These are phyloP conservation scores for Drosophila ironensis DNA, from an alignment of 1,140 invertebrate genomes.

Conservation along the genomic window DNA sequence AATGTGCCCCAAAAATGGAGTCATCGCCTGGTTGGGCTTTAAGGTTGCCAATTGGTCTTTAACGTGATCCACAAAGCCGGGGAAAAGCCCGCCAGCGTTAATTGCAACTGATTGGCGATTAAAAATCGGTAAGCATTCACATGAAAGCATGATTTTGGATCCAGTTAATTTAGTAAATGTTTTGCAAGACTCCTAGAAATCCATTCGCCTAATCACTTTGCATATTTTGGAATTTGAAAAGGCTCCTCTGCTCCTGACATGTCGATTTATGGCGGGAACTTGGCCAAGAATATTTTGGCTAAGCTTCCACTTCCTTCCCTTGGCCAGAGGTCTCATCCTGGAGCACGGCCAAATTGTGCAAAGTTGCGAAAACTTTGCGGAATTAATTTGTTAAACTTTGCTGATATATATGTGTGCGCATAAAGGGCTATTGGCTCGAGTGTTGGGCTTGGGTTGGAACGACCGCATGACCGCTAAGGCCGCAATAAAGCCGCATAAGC, in stretches of 20 bases:
- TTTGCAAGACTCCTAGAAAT: neutral
- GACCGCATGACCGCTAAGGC: constrained; percentile 58
- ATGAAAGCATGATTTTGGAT: too few relatives aligned
- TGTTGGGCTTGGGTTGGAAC: neutral
- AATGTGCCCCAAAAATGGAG: constrained; percentile 3
- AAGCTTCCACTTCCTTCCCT: constrained; percentile 1
- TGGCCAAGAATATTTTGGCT: constrained; percentile 44
- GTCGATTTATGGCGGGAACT: constrained; percentile 46
- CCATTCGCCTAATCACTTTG: neutral
- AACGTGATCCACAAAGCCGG: neutral
- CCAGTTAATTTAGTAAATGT: neutral
- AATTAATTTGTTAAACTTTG: constrained; percentile 75
- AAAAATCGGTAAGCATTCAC: neutral
- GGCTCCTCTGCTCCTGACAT: constrained; percentile 9
- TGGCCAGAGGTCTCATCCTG: constrained; percentile 12
- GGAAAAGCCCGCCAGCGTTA: too few relatives aligned
- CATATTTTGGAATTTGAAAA: constrained; percentile 5
- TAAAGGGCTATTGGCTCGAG: neutral
- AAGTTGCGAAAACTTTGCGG: constrained; percentile 63
- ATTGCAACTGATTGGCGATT: too few relatives aligned
- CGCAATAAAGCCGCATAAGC: constrained; percentile 78
- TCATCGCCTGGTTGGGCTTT: constrained; percentile 36
- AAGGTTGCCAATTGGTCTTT: constrained; percentile 19
- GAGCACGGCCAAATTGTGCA: constrained; percentile 59
- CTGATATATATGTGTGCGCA: constrained; percentile 40